Conservation (phyloP, 2,888 invertebrate genomes). For the Volucella zonaria region DNA sequence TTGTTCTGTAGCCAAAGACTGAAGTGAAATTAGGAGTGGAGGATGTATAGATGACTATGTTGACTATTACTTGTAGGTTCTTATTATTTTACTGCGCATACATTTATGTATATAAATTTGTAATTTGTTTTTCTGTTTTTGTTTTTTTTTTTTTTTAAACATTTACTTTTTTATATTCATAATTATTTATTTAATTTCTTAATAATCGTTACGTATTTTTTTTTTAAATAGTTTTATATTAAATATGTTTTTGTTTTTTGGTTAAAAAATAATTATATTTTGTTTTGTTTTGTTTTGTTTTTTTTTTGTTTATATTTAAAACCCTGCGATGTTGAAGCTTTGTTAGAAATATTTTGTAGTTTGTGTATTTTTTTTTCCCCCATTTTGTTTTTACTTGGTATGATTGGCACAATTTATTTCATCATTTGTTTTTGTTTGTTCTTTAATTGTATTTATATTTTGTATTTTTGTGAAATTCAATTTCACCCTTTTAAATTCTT, state of each 20-base stretch:
- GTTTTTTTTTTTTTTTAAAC: slow-evolving; percentile 36
- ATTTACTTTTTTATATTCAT: slow-evolving; percentile 24
- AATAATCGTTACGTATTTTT: slow-evolving; percentile 6
- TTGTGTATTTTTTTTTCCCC: slow-evolving; percentile 9
- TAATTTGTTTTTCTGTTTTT: slow-evolving; percentile 3
- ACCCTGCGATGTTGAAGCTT: slow-evolving; percentile 70
- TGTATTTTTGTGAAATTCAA: background rate
- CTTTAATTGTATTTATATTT: slow-evolving; percentile 21
- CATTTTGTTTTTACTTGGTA: slow-evolving; percentile 7
- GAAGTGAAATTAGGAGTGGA: background rate
- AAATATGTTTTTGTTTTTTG: slow-evolving; percentile 40
- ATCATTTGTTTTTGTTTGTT: slow-evolving; percentile 33
- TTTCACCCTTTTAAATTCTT: no score
- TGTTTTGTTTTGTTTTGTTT: slow-evolving; percentile 10
- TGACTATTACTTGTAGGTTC: slow-evolving; percentile 15
- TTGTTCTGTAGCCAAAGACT: slow-evolving; percentile 6
- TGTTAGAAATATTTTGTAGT: slow-evolving; percentile 52
- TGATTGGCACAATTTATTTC: slow-evolving; percentile 66
- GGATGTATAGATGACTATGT: slow-evolving; percentile 26
- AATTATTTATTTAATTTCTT: slow-evolving; percentile 7
- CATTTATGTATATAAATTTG: slow-evolving; percentile 23
- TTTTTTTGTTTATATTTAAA: slow-evolving; percentile 59
- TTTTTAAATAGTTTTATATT: slow-evolving; percentile 37
- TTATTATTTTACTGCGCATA: slow-evolving; percentile 44
- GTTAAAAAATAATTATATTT: slow-evolving; percentile 45